These are phyloP conservation scores for Elysia crispata DNA, from an alignment of 2,888 invertebrate genomes.

Conservation along the genomic window DNA sequence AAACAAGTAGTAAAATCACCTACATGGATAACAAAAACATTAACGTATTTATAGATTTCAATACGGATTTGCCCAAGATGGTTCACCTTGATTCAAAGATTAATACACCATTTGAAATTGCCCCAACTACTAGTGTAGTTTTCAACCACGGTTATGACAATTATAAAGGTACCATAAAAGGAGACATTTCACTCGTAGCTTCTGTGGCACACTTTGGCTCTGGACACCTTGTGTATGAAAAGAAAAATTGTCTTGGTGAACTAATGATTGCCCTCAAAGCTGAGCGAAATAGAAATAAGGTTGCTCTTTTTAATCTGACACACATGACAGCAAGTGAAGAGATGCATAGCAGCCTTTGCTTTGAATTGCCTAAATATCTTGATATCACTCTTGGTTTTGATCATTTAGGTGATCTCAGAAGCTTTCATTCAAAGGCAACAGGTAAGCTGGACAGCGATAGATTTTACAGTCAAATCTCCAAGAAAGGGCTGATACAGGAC, in stretches of 20 bases:
- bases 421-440: constrained; percentile 34
- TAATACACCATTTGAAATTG: constrained; percentile 16
- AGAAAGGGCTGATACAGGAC: background rate
- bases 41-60: constrained; percentile 37
- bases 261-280: background rate
- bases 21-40: constrained; percentile 45
- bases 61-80: background rate
- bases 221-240: constrained; percentile 22
- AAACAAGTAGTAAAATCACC: background rate
- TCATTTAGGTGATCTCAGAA: constrained; percentile 16
- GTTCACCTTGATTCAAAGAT: constrained; percentile 29
- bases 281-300: background rate
- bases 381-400: background rate
- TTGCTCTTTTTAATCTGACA: background rate
- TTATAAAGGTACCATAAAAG: background rate
- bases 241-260: background rate
- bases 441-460: constrained; percentile 11
- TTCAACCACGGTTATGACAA: background rate
- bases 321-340: background rate
- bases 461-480: constrained; percentile 14
- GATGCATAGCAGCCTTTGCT: constrained; percentile 1
- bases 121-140: background rate
- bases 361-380: background rate
- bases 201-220: constrained; percentile 14
- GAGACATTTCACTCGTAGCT: background rate